Evolutionary conservation across 1,140 invertebrate genomes (phyloP).

Genomic region (Leucophenga varia): DNA sequence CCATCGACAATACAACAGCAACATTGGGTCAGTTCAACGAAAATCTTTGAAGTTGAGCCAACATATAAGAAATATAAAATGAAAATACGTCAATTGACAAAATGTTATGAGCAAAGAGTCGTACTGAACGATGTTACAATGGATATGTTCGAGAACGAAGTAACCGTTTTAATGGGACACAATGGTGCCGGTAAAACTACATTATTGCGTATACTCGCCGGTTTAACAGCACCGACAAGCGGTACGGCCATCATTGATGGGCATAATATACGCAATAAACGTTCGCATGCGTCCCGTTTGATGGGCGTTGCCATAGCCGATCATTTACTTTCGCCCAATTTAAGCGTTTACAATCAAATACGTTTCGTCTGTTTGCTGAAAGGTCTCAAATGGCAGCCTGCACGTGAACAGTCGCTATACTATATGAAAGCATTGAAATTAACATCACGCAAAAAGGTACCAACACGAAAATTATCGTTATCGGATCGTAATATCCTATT

Average conservation of each 20-base stretch:
- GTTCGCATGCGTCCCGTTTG: constrained; percentile 21
- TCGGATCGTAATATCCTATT: constrained; percentile 16
- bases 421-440: constrained; percentile 21
- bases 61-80: constrained; percentile 36
- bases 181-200: constrained; percentile 84
- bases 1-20: too few species aligned
- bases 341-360: constrained; percentile 29
- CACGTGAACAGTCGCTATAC: constrained; percentile 10
- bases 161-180: constrained; percentile 76
- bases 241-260: constrained; percentile 73
- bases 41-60: constrained; percentile 42
- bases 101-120: constrained; percentile 38
- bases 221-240: constrained; percentile 69
- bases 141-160: constrained; percentile 61
- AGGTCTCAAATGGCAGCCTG: constrained; percentile 1
- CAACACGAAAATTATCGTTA: constrained; percentile 5
- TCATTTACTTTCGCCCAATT: constrained; percentile 14
- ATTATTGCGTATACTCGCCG: constrained; percentile 74
- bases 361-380: constrained; percentile 57
- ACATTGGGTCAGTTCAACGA: constrained; percentile 28
- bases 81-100: constrained; percentile 39
- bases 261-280: constrained; percentile 58
- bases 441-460: background rate
- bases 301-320: constrained; percentile 27
- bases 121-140: constrained; percentile 67